Evolutionary conservation across 2,888 invertebrate species (phyloP).

Genomic region (Holacanthella duospinosa): DNA sequence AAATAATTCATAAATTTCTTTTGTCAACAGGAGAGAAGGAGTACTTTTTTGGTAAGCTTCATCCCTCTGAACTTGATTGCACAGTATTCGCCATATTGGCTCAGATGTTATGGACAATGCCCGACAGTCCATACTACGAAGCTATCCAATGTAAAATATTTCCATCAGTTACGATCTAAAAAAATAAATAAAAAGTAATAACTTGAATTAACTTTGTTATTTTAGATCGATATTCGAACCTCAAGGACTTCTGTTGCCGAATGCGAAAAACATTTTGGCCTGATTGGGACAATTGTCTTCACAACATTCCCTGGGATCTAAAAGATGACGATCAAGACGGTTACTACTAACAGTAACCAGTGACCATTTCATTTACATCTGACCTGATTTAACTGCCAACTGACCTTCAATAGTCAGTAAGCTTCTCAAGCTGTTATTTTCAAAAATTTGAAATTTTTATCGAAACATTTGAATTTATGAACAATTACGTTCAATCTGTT

Average conservation of each 20-base stretch:
- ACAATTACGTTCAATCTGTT: too few relatives aligned
- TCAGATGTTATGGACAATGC: conserved; percentile 34
- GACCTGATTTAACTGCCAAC: too few relatives aligned
- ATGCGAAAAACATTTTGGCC: conserved; percentile 32
- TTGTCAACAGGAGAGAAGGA: conserved; percentile 17
- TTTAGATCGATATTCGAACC: conserved; percentile 19
- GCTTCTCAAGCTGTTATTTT: too few relatives aligned
- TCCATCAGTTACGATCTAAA: not conserved
- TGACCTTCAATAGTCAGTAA: too few relatives aligned
- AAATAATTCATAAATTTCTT: too few relatives aligned
- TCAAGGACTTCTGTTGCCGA: conserved; percentile 29
- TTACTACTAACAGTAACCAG: too few relatives aligned
- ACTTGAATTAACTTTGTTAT: not conserved
- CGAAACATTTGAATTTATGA: too few relatives aligned
- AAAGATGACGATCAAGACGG: not conserved
- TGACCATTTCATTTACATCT: too few relatives aligned
- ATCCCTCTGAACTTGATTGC: conserved; percentile 33
- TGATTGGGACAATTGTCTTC: conserved; percentile 31
- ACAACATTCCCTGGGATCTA: conserved; percentile 13
- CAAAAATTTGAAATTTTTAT: too few relatives aligned
- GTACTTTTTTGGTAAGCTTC: conserved; percentile 22
- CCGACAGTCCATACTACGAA: conserved; percentile 26
- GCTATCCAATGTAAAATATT: conserved; percentile 20
- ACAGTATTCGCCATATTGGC: conserved; percentile 34
- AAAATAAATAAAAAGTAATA: not conserved